Base-by-base conservation (phyloP, 2,113 vertebrate genomes). In the Thunnus thynnus region DNA sequence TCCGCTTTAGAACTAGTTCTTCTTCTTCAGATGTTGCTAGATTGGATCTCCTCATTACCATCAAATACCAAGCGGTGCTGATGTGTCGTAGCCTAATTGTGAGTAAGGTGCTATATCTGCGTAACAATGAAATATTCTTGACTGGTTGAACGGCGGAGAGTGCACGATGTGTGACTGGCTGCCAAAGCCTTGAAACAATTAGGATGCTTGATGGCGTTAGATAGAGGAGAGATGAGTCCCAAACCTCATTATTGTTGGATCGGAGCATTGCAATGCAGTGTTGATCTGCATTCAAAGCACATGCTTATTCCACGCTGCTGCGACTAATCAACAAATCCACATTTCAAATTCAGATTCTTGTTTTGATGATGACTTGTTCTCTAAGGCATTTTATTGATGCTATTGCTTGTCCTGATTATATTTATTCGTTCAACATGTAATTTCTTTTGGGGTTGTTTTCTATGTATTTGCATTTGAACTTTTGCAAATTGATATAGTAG, bases 321-420 rank as follows among this genome's bases (percentile, higher is more conserved):
- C 58, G 41, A 71, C 69, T 88, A 72, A 87, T 91, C 88, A 87
- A 58, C 78, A 64, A 9, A 36, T 76, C 57, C 41, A 44, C 74
- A 80, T 86, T 85, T 85, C 46, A 72, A 17, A 89, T 86, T 86
- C 87, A 73, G 55, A 68, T 56, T 64, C 54, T 76, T 87, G 82
- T 82, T 86, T 76, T 84, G 78, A 80, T 71, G 79, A 76, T 7
- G 17, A n/a, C 72, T 80, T 55, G 46, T 86, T 72, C 83, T 90
- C 80, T 1, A 18, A 64, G 86, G 79, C 64, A 13, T 85, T 67
- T 63, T 58, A 52, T 62, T 60, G 68, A 65, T 30, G 41, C 69
- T n/a, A 4, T 48, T 75, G 44, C 36, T 67, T 56, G 56, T 75
- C 60, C 30, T 73, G 65, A 74, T 85, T 76, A 30, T 71, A 30